These are phyloP conservation scores for Cheilosia vulpina DNA, from an alignment of 2,888 invertebrate species.

Conservation along the genomic window DNA sequence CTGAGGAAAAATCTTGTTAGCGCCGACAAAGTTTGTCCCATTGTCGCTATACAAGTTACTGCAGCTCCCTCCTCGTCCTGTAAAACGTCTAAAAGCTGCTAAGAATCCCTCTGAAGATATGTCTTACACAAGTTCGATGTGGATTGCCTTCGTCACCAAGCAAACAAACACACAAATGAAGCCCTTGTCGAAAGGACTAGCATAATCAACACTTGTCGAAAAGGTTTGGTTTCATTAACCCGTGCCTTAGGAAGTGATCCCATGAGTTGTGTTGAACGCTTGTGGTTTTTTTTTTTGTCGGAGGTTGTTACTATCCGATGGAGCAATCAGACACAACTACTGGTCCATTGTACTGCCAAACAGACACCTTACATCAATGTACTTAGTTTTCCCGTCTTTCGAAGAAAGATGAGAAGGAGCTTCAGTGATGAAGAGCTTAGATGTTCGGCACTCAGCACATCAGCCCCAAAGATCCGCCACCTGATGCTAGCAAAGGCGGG, in stretches of 20 bases:
- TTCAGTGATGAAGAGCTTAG: too few species aligned
- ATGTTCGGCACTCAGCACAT: too few species aligned
- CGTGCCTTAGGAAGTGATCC: constrained; percentile 53
- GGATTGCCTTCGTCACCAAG: constrained; percentile 30
- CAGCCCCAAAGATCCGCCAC: too few species aligned
- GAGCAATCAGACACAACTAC: too few species aligned
- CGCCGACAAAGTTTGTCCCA: constrained; percentile 17
- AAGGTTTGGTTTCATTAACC: constrained; percentile 26
- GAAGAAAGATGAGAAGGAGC: too few species aligned
- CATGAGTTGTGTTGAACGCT: constrained; percentile 46
- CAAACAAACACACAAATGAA: constrained; percentile 24
- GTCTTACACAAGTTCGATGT: constrained; percentile 26
- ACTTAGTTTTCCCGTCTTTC: too few species aligned
- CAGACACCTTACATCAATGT: too few species aligned
- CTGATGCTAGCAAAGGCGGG: too few species aligned
- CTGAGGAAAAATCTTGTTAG: neutral
- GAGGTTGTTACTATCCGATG: too few species aligned
- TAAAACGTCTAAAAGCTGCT: constrained; percentile 22
- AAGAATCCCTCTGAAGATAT: constrained; percentile 31
- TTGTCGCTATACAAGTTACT: constrained; percentile 11
- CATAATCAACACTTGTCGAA: constrained; percentile 43
- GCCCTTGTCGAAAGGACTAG: constrained; percentile 52
- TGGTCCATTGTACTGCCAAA: too few species aligned
- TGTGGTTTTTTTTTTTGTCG: too few species aligned
- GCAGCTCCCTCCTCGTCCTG: constrained; percentile 30